Conservation (phyloP, 2,888 invertebrate species). For the Orthonevra nobilis region DNA sequence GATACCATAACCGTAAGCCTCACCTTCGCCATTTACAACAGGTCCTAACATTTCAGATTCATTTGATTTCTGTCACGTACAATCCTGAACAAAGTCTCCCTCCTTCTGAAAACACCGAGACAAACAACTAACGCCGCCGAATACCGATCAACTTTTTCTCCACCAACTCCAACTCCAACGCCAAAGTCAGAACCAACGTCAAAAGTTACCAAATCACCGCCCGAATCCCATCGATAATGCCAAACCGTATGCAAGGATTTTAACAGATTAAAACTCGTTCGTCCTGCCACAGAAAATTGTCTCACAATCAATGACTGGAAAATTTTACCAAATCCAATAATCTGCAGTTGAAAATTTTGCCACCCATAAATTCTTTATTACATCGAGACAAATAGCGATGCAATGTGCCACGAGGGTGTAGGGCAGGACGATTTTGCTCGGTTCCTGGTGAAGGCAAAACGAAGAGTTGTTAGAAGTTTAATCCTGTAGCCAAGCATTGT, state of each 20-base stretch:
- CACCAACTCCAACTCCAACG: too few species aligned
- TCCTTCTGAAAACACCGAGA: too few species aligned
- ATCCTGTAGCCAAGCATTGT: conserved; percentile 56
- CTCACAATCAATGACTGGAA: conserved; percentile 57
- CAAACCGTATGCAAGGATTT: conserved; percentile 55
- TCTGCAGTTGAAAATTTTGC: conserved; percentile 57
- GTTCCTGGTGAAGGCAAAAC: too few species aligned
- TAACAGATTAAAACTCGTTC: conserved; percentile 61
- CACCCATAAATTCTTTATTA: conserved; percentile 52
- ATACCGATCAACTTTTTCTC: too few species aligned
- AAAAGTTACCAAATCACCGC: conserved; percentile 15
- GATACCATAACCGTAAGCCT: too few species aligned
- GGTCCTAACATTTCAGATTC: too few species aligned
- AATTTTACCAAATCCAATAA: conserved; percentile 58
- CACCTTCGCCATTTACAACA: too few species aligned
- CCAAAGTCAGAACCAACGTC: too few species aligned
- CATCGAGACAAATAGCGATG: conserved; percentile 40
- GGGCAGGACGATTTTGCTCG: neutral
- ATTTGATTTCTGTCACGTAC: too few species aligned
- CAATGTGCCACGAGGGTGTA: neutral
- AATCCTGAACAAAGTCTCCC: too few species aligned
- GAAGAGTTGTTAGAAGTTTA: conserved; percentile 55
- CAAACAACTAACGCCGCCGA: too few species aligned
- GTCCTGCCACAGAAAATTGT: conserved; percentile 33
- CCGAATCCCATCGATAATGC: conserved; percentile 30